Conservation (phyloP, 2,797 vertebrate species). For the Synaphobranchus kaupii region DNA sequence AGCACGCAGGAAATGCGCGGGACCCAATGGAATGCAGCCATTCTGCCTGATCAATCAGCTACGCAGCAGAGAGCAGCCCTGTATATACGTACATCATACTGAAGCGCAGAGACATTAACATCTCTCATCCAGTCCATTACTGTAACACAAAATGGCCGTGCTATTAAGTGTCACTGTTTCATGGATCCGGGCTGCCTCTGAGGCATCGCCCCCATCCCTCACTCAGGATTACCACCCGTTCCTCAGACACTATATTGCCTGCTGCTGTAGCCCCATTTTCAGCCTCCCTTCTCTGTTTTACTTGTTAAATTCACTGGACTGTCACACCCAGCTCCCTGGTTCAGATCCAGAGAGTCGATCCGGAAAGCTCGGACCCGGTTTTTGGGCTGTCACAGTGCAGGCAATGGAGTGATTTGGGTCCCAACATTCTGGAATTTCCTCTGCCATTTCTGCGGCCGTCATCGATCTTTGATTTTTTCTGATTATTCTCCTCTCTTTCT, state of each 20-base stretch:
- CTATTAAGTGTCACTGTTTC: neutral
- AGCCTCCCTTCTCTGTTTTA: neutral
- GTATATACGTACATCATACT: too few relatives aligned
- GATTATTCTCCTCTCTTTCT: neutral
- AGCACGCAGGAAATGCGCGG: neutral
- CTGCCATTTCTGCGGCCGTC: neutral
- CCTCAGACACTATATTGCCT: neutral
- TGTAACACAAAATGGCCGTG: neutral
- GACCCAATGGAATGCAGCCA: neutral
- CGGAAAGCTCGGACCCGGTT: neutral
- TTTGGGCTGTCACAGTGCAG: neutral
- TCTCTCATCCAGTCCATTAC: neutral
- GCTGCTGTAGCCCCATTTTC: neutral
- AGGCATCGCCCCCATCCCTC: neutral
- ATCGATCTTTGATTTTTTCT: slow-evolving; percentile 17
- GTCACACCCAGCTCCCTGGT: slow-evolving; percentile 37
- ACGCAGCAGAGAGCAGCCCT: neutral
- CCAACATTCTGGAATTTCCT: neutral
- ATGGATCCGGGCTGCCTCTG: neutral
- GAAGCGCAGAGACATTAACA: neutral
- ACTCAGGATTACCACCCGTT: neutral
- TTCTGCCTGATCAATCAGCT: neutral
- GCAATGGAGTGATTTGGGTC: neutral
- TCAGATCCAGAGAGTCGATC: too few relatives aligned
- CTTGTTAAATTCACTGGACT: slow-evolving; percentile 6